Base-by-base conservation (phyloP, 1,140 invertebrate species). In the Arctopsyche grandis region DNA sequence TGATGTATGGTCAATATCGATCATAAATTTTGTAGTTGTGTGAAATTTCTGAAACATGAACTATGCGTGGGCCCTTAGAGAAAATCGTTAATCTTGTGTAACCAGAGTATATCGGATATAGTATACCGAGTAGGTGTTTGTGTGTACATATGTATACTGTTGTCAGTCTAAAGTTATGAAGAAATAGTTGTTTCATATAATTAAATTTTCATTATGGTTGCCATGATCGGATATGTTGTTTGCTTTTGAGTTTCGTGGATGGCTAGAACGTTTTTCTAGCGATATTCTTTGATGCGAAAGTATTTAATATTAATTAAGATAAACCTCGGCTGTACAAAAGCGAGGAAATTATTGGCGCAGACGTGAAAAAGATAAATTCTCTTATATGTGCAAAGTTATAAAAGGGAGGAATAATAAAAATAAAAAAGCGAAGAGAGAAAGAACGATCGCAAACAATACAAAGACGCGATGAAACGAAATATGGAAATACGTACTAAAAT, bases 401-500 rank as follows among this genome's bases (percentile, higher is more conserved):
- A 52, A 52, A 14, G 48, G 1, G 4, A 14, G 12, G 16, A 10
- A 52, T 10, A 52, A 52, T 5, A 52, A 52, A 52, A 52, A 52
- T 5, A 52, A 52, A 16, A 52, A 52, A 52, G 48, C 44, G 44
- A 46, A 46, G 5, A 46, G 12, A 46, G 12, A 46, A 46, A 52
- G 16, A 52, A 12, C 48, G 16, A 52, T 52, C 48, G 48, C 48
- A 16, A 52, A 52, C 48, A 52, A 52, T 52, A 52, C 48, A 52
- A 52, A 52, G 48, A 52, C 16, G 48, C 48, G 48, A 56, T 43
- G 52, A 78, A 73, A 78, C 66, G 46, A 78, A 78, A 71, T 58
- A 78, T 78, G 46, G 66, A 78, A 78, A 78, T n/a, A 19, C 63
- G 10, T 56, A 43, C 44, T 14, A 69, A 76, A 63, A 60, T 66